phyloP scores from a whole-genome alignment of 2,888 invertebrate genomes.

The Cephus runcator region DNA sequence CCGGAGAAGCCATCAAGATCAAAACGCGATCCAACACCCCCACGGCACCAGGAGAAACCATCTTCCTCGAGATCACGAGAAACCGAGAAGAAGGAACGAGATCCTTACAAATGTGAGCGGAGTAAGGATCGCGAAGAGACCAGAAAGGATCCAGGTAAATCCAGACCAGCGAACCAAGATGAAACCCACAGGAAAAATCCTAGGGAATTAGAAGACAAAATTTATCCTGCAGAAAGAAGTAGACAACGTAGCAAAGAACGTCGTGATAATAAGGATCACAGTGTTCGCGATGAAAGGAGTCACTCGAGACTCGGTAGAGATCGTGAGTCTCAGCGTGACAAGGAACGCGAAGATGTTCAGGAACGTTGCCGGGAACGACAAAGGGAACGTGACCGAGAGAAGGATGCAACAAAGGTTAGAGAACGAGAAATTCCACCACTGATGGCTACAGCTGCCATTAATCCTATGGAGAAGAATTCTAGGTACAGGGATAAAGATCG shows the following conservation, averaged over 20 bases:
- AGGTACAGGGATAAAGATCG: slow-evolving; percentile 53
- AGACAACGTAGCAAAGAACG: slow-evolving; percentile 60
- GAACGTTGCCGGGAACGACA: slow-evolving; percentile 75
- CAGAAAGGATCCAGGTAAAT: slow-evolving; percentile 46
- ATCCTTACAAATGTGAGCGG: slow-evolving; percentile 53
- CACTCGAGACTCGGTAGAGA: slow-evolving; percentile 43
- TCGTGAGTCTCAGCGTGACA: slow-evolving; percentile 64
- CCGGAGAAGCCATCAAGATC: slow-evolving; percentile 54
- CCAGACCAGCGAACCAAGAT: slow-evolving; percentile 54
- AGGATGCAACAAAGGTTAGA: slow-evolving; percentile 61
- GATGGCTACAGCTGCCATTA: slow-evolving; percentile 62
- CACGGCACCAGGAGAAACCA: slow-evolving; percentile 49
- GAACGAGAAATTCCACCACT: slow-evolving; percentile 68
- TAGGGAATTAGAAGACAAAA: slow-evolving; percentile 54
- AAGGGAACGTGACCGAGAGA: slow-evolving; percentile 69
- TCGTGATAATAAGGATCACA: slow-evolving; percentile 52
- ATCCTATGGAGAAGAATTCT: slow-evolving; percentile 34
- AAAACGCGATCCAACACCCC: slow-evolving; percentile 46
- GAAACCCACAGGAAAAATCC: slow-evolving; percentile 60
- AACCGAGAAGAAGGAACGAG: slow-evolving; percentile 55
- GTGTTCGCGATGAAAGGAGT: slow-evolving; percentile 44
- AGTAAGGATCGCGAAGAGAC: slow-evolving; percentile 55
- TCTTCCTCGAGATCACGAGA: slow-evolving; percentile 44
- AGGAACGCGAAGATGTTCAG: slow-evolving; percentile 73
- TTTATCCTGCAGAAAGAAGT: slow-evolving; percentile 71